Evolutionary conservation across 2,888 invertebrate species (phyloP).

Genomic region (Argyresthia albistria): DNA sequence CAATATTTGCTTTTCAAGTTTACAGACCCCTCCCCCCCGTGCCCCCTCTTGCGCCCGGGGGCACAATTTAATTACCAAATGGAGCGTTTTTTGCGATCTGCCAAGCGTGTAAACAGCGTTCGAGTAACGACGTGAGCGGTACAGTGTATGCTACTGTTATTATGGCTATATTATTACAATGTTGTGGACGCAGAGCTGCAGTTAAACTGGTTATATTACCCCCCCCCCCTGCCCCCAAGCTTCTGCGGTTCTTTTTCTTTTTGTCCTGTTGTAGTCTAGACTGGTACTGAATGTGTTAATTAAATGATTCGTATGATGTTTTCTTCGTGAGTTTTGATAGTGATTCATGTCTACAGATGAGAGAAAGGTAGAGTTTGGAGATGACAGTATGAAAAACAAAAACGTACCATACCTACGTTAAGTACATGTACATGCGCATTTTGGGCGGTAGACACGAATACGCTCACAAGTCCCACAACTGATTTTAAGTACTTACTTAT

Average conservation of each 20-base stretch:
- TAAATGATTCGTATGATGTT: too few relatives aligned
- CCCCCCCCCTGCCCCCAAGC: too few relatives aligned
- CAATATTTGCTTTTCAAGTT: conserved; percentile 46
- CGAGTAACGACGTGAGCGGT: conserved; percentile 16
- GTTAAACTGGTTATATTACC: too few relatives aligned
- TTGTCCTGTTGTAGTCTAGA: too few relatives aligned
- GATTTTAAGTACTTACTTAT: too few relatives aligned
- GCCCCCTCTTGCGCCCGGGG: conserved; percentile 19
- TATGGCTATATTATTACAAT: neutral
- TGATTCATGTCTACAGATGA: neutral
- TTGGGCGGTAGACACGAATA: too few relatives aligned
- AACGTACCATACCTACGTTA: too few relatives aligned
- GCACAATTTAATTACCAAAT: conserved; percentile 63
- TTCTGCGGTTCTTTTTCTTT: too few relatives aligned
- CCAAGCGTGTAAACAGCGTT: conserved; percentile 35
- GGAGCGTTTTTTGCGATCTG: conserved; percentile 53
- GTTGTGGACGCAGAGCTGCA: neutral
- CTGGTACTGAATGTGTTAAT: too few relatives aligned
- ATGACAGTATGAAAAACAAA: neutral
- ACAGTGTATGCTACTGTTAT: conserved; percentile 11
- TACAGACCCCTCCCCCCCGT: conserved; percentile 18
- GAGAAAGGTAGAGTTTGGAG: neutral
- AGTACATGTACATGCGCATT: too few relatives aligned
- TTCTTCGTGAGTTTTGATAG: too few relatives aligned
- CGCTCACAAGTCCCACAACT: too few relatives aligned